A percentile compares a stretch with the other conserved stretches of the same genome.
Evolutionary conservation across 1,140 invertebrate genomes (phyloP).

Genomic region (Rhopalosiphum padi): DNA sequence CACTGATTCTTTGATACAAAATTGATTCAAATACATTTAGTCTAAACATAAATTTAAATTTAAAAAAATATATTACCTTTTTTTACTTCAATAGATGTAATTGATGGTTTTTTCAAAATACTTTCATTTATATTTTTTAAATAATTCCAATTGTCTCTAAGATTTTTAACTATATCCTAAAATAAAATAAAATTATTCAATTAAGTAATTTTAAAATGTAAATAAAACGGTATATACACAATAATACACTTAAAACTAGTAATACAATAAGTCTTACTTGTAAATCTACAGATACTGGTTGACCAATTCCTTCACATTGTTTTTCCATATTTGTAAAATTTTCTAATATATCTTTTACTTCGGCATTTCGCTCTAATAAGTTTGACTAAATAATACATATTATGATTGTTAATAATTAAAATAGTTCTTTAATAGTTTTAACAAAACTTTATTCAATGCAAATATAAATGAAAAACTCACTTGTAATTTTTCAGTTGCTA

Average conservation of each 20-base stretch:
- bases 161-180: constrained; percentile 52
- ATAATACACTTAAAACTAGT: not conserved
- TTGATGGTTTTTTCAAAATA: constrained; percentile 41
- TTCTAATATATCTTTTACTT: constrained; percentile 72
- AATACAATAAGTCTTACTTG: constrained; percentile 64
- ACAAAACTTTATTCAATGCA: not conserved
- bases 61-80: constrained; percentile 28
- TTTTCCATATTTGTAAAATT: constrained; percentile 75
- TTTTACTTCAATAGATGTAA: constrained; percentile 47
- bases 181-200: not conserved
- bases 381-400: constrained; percentile 62
- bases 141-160: constrained; percentile 46
- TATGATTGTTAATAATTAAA: not conserved
- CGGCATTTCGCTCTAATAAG: constrained; percentile 69
- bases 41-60: not conserved
- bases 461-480: constrained; percentile 15
- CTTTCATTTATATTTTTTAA: constrained; percentile 24
- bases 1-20: not conserved
- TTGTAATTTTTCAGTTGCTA: constrained; percentile 27
- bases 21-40: not conserved
- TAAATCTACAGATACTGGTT: constrained; percentile 69
- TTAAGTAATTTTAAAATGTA: not conserved
- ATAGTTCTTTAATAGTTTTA: not conserved
- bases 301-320: constrained; percentile 69
- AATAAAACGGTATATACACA: not conserved